Percentiles rank a stretch among this genome's conserved stretches.
Conservation (phyloP, 2,113 vertebrate genomes). For the Enhydra lutris region DNA sequence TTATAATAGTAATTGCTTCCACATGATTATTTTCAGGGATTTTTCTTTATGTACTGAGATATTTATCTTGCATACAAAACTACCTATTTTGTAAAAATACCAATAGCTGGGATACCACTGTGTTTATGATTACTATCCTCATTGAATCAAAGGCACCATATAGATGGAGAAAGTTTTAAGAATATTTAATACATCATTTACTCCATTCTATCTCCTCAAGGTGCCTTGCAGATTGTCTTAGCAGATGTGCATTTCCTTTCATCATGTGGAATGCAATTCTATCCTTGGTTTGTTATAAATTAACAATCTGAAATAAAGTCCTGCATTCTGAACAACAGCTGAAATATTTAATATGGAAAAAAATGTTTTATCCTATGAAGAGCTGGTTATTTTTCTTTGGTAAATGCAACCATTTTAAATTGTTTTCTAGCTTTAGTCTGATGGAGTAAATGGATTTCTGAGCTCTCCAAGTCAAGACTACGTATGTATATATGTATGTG, state of each 20-base stretch:
- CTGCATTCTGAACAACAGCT: constrained; percentile 37
- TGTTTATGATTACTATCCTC: constrained; percentile 72
- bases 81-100: constrained; percentile 71
- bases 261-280: constrained; percentile 56
- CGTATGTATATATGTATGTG: not conserved
- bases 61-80: constrained; percentile 67
- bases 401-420: constrained; percentile 15
- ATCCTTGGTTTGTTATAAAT: constrained; percentile 58
- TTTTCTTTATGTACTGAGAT: constrained; percentile 57
- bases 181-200: constrained; percentile 75
- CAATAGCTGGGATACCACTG: constrained; percentile 70
- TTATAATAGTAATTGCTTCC: constrained; percentile 72
- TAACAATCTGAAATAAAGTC: constrained; percentile 65
- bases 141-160: constrained; percentile 68
- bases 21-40: constrained; percentile 66
- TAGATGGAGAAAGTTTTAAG: constrained; percentile 68
- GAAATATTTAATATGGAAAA: constrained; percentile 20
- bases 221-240: constrained; percentile 70
- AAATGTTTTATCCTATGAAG: not conserved
- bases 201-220: constrained; percentile 68
- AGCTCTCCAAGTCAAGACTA: not conserved
- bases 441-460: not conserved
- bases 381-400: not conserved
- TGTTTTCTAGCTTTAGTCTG: not conserved
- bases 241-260: constrained; percentile 70